Base-by-base conservation (phyloP, 92 coral and sea anemone genomes). In the Heteractis magnifica region DNA sequence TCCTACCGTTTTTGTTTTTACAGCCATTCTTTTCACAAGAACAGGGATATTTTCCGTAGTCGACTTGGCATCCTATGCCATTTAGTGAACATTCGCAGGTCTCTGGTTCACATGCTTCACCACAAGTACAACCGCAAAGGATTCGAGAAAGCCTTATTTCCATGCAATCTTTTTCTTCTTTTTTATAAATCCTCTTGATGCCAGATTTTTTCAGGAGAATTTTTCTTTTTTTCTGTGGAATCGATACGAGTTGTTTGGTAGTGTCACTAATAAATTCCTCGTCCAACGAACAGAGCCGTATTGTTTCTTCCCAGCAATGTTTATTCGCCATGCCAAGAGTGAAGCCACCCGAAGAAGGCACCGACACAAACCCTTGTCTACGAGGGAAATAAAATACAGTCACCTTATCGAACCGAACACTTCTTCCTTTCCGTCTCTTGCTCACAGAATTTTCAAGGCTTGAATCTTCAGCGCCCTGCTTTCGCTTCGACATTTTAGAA, bases 1-100 rank as follows among this genome's bases (percentile, higher is more conserved):
- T 93, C 90, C 99, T 86, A 5, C 99, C 99, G 34, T 94, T 86
- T 23, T 77, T 65, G 68, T 96, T 96, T 72, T 94, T 90, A 72
- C 99, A 96, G 65, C 93, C 89, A 72, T 90, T 90, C 58, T 91
- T 90, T 60, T 83, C 93, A 88, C 99, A 96, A 15, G 98, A 94
- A 68, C 99, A 96, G 3, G 99, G 99, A 82, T 94, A 96, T 41
- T 95, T 92, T 6, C 99, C 99, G 73, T 94, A 94, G 82, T 96
- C 99, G 44, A 94, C 99, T 65, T 96, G 99, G 80, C 99, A 96
- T 20, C 92, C 95, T 16, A 96, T 94, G 65, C 98, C 99, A 87
- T 95, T 96, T 41, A 94, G 86, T 76, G 90, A 90, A 85, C 99
- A 96, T 81, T 91, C 93, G 75, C 99, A 96, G 41, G 98, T 94